These are phyloP conservation scores for Eupithecia centaureata DNA, from an alignment of 2,888 invertebrate genomes.

Conservation along the genomic window DNA sequence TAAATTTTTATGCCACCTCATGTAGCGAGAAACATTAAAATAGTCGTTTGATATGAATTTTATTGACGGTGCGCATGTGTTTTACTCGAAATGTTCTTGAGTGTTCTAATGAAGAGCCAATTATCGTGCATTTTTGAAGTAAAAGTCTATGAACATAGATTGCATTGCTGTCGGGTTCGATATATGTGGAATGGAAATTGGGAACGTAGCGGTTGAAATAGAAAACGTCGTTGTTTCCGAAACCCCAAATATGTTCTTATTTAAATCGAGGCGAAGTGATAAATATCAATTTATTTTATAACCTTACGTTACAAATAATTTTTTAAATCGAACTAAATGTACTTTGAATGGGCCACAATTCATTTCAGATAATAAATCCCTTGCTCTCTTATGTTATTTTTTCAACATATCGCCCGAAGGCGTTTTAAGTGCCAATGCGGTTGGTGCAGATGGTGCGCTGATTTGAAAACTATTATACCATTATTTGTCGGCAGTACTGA, in stretches of 20 bases:
- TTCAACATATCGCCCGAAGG: conserved; percentile 39
- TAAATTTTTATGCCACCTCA: conserved; percentile 42
- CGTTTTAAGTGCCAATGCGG: conserved; percentile 47
- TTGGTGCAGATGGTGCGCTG: conserved; percentile 52
- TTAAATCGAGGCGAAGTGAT: not conserved
- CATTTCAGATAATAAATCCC: conserved; percentile 42
- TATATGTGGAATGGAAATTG: not conserved
- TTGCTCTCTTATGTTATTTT: conserved; percentile 42
- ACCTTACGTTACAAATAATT: not conserved
- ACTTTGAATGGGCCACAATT: conserved; percentile 41
- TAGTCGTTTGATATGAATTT: conserved; percentile 43
- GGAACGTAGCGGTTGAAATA: not conserved
- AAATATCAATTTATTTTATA: not conserved
- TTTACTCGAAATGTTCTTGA: conserved; percentile 20
- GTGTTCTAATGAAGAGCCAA: conserved; percentile 25
- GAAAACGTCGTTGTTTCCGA: not conserved
- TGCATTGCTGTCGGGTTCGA: not conserved
- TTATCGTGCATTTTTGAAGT: conserved; percentile 20
- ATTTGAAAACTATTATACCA: conserved; percentile 36
- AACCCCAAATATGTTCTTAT: not conserved
- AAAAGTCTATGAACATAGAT: not conserved
- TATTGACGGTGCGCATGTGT: conserved; percentile 34
- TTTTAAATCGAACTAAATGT: not conserved
- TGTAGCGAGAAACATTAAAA: conserved; percentile 43
- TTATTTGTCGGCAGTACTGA: conserved; percentile 11